phyloP scores from a whole-genome alignment of 2,113 vertebrate genomes.

The Chascanopsetta lugubris region DNA sequence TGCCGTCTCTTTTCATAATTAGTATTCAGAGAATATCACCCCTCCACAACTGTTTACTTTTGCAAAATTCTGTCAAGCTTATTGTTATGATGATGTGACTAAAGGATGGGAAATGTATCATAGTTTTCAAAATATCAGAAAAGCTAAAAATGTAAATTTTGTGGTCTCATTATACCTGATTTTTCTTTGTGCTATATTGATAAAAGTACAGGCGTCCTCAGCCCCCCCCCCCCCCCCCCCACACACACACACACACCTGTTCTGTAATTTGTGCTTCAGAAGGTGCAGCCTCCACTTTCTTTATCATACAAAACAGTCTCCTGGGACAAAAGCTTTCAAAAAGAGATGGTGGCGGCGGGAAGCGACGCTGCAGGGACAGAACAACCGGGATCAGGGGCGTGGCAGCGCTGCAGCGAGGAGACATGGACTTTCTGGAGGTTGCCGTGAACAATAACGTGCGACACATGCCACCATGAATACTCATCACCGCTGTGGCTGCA shows the following conservation, averaged over 20 bases:
- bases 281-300: neutral
- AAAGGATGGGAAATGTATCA: neutral
- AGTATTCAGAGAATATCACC: conserved; percentile 1
- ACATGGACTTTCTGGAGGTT: neutral
- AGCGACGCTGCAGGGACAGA: neutral
- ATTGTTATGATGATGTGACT: too few relatives aligned
- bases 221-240: neutral
- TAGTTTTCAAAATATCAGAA: neutral
- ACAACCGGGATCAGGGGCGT: neutral
- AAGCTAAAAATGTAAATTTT: too few relatives aligned
- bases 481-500: neutral
- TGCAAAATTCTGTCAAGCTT: neutral
- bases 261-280: neutral
- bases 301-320: neutral
- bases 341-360: neutral
- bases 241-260: neutral
- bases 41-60: neutral
- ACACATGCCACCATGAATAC: neutral
- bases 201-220: neutral
- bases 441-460: neutral
- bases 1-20: neutral
- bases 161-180: neutral
- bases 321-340: too few relatives aligned
- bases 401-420: neutral
- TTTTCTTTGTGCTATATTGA: neutral